Evolutionary conservation across 2,888 invertebrate species (phyloP).

Genomic region (Napeogenes inachia): DNA sequence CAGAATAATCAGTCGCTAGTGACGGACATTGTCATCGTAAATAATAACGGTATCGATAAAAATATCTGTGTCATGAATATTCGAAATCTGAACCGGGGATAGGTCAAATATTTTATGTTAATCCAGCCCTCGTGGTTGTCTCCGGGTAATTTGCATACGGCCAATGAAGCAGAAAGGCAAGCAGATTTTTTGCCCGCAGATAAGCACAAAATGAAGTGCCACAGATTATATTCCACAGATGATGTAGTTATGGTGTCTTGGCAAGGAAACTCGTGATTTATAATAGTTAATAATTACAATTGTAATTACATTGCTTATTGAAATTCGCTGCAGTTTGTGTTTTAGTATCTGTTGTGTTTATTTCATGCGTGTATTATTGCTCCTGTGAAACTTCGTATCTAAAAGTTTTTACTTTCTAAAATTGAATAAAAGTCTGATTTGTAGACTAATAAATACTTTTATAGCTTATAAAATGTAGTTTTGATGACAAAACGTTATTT

Average conservation of each 20-base stretch:
- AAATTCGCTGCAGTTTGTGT: too few species aligned
- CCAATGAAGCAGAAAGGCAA: constrained; percentile 35
- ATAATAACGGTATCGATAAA: constrained; percentile 19
- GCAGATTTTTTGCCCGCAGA: constrained; percentile 35
- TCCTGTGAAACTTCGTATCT: neutral
- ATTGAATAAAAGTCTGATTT: neutral
- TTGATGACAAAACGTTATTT: too few species aligned
- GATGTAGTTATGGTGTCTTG: constrained; percentile 11
- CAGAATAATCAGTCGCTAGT: neutral
- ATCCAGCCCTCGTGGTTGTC: constrained; percentile 35
- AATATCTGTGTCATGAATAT: constrained; percentile 32
- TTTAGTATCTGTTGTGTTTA: too few species aligned
- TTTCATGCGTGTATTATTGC: too few species aligned
- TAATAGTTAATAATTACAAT: constrained; percentile 1
- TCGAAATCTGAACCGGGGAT: constrained; percentile 32
- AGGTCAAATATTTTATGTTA: constrained; percentile 39
- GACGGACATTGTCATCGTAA: constrained; percentile 8
- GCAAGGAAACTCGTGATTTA: constrained; percentile 6
- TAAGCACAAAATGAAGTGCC: constrained; percentile 40
- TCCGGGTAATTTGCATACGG: constrained; percentile 38
- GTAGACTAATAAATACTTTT: too few species aligned
- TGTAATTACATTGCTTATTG: neutral
- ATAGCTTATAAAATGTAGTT: too few species aligned
- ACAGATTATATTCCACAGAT: constrained; percentile 14
- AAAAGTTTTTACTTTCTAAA: neutral